These are phyloP conservation scores for Garrulus glandarius DNA, from an alignment of 2,797 vertebrate species.

Conservation along the genomic window DNA sequence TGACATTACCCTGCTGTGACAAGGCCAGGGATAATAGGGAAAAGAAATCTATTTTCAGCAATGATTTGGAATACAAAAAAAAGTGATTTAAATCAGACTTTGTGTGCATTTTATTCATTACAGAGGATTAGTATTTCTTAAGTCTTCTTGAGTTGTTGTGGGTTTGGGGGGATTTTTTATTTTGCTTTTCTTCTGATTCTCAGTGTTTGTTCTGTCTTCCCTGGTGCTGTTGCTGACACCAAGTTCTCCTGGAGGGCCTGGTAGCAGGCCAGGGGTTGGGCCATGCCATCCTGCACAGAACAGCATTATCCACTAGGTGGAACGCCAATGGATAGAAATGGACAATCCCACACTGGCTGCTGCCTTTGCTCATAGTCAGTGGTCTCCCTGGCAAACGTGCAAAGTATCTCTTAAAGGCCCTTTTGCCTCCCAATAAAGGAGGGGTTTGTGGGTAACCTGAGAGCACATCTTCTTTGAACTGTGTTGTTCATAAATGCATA, in stretches of 20 bases:
- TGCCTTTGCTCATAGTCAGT: not conserved
- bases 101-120: constrained; percentile 18
- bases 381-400: not conserved
- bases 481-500: not conserved
- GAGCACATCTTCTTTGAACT: not conserved
- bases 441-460: not conserved
- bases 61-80: not conserved
- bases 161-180: not conserved
- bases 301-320: not conserved
- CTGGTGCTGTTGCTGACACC: not conserved
- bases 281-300: not conserved
- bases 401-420: not conserved
- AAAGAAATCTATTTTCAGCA: constrained; percentile 44
- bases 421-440: not conserved
- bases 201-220: not conserved
- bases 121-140: constrained; percentile 31
- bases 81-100: constrained; percentile 47
- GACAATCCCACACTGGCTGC: not conserved
- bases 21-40: not conserved
- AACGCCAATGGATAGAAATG: not conserved
- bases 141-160: not conserved
- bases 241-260: not conserved
- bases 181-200: not conserved
- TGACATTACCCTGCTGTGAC: constrained; percentile 55
- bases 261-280: not conserved